These are phyloP conservation scores for Xiphophorus couchianus DNA, from an alignment of 2,113 vertebrate species.

Conservation along the genomic window DNA sequence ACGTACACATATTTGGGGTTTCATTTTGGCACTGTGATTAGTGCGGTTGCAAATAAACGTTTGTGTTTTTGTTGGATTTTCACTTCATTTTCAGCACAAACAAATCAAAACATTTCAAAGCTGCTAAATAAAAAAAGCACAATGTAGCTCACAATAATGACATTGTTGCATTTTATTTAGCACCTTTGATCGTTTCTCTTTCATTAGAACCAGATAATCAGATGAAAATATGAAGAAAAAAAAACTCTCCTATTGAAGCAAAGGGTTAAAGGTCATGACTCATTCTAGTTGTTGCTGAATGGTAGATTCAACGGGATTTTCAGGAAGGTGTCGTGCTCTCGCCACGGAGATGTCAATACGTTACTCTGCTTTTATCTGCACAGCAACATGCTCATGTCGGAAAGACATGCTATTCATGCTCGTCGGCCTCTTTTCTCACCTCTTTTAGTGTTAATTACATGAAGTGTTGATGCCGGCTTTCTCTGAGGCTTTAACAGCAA, in stretches of 20 bases:
- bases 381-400: too few relatives aligned
- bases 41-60: background rate
- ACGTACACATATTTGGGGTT: slow-evolving; percentile 33
- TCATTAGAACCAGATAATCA: too few relatives aligned
- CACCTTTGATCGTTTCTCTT: too few relatives aligned
- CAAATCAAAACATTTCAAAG: background rate
- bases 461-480: background rate
- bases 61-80: background rate
- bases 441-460: slow-evolving; percentile 23
- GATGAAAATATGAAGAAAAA: too few relatives aligned
- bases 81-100: too few relatives aligned
- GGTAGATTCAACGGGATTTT: too few relatives aligned
- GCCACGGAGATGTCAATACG: too few relatives aligned
- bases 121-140: background rate
- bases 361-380: too few relatives aligned
- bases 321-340: too few relatives aligned
- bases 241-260: background rate
- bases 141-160: too few relatives aligned
- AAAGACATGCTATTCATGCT: slow-evolving; percentile 19
- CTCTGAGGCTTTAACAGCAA: background rate
- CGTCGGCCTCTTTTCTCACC: slow-evolving; percentile 9
- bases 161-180: too few relatives aligned
- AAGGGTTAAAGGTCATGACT: background rate
- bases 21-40: background rate
- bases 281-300: background rate